Evolutionary conservation across 2,888 invertebrate genomes (phyloP), one percentile per base, ranked within the genome.

Genomic region (Hirtodrosophila histrioides): DNA sequence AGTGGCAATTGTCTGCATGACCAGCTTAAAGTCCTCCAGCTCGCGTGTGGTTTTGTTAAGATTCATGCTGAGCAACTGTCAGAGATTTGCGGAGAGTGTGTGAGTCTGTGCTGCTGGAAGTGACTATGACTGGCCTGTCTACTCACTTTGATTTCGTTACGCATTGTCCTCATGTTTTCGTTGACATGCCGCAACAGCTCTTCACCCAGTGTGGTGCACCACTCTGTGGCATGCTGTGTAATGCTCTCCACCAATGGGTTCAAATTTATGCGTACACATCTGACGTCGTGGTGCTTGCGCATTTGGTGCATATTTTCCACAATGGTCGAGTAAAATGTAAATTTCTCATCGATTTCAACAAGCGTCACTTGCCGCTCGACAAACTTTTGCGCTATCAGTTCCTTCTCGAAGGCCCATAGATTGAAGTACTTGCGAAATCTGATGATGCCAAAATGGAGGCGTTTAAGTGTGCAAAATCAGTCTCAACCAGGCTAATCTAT

Each of bases 271-370:
- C 95, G 93, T 57, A 96, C 78, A 74, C 91, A 94, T n/a, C 93
- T 94, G 29, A 96, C 92, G 74, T 96, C 94, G 0, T 94, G 93
- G 79, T 93, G 94, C 44, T 93, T 92, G 5, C 93, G 92, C 87
- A 94, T 94, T 1, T 86, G 89, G 8, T 93, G 90, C 49, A 97
- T 91, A 69, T 95, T 95, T 3, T 94, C 92, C 12, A 96, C 94
- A 6, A 96, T 94, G 72, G 95, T 94, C 78, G 95, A 94, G 91
- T 97, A 98, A 90, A 95, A 96, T 90, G 95, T 94, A 85, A 98
- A 95, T 89, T 96, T 96, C 81, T 97, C 96, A 85, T 98, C 97
- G 90, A 95, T 97, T 68, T 89, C 83, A 39, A 93, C 92, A 5
- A 96, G 92, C 4, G 94, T 92, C 5, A 94, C 93, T 72, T 93